These are phyloP conservation scores for Dorcus parallelipipedus DNA, from an alignment of 2,888 invertebrate genomes.

Conservation along the genomic window DNA sequence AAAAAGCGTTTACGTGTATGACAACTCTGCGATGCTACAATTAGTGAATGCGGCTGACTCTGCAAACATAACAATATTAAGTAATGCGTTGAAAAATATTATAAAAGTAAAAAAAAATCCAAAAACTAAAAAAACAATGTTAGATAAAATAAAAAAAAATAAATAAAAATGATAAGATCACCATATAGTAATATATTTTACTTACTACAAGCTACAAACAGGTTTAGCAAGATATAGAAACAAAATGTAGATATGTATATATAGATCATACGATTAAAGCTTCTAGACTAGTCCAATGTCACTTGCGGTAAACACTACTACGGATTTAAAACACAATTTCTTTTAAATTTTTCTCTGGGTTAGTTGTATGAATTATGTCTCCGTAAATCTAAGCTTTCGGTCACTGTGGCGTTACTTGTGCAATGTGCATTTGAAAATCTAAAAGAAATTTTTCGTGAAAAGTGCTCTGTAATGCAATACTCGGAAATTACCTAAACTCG, in stretches of 20 bases:
- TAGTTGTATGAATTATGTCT: background rate
- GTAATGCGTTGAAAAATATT: conserved; percentile 37
- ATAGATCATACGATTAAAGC: conserved; percentile 19
- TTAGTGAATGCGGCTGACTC: conserved; percentile 48
- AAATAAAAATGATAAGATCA: conserved; percentile 12
- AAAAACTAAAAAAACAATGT: conserved; percentile 28
- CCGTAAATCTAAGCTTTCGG: conserved; percentile 9
- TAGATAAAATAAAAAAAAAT: conserved; percentile 21
- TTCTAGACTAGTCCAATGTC: conserved; percentile 18
- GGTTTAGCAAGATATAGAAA: conserved; percentile 14
- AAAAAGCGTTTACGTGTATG: conserved; percentile 46
- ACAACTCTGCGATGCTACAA: conserved; percentile 49
- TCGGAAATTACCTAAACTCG: too few species aligned
- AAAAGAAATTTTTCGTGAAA: too few species aligned
- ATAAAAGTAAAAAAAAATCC: conserved; percentile 28
- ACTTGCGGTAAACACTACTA: conserved; percentile 18
- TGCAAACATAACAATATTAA: conserved; percentile 49
- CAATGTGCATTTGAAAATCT: conserved; percentile 15
- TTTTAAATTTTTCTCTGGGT: conserved; percentile 2
- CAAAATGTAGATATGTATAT: conserved; percentile 14
- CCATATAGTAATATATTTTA: conserved; percentile 21
- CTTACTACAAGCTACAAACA: conserved; percentile 27
- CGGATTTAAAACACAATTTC: conserved; percentile 13
- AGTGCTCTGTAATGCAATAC: too few species aligned
- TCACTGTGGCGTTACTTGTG: conserved; percentile 17